A percentile compares a stretch with the other conserved stretches of the same genome.
These are phyloP conservation scores for Stichopus horrens DNA, from an alignment of 53 echinoderm and acorn worm genomes.

Conservation along the genomic window DNA sequence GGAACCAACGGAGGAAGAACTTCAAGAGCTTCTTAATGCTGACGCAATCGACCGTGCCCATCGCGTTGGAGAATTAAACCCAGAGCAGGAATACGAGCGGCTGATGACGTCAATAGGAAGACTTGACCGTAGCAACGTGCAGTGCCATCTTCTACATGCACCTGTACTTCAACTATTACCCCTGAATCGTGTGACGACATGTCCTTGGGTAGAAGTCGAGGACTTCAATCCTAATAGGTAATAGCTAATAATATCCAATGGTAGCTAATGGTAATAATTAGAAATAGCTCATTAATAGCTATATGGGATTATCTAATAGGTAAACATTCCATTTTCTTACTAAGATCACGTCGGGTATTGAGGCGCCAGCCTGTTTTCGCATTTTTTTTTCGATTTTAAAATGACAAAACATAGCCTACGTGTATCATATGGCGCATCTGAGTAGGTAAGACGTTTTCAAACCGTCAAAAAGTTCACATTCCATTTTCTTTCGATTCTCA, in stretches of 20 bases:
- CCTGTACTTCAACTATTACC: neutral
- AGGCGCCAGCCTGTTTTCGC: neutral
- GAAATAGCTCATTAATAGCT: neutral
- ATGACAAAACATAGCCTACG: neutral
- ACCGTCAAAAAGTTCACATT: too few species aligned
- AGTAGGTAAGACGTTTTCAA: too few species aligned
- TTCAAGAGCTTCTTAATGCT: neutral
- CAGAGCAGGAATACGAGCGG: neutral
- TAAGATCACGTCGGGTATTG: too few species aligned
- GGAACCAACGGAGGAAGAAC: neutral
- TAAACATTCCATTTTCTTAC: neutral
- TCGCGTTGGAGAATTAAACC: neutral
- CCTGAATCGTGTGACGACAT: neutral
- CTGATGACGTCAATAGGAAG: neutral
- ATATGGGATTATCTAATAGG: neutral
- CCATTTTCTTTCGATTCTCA: too few species aligned
- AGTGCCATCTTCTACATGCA: neutral
- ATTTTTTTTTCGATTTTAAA: neutral
- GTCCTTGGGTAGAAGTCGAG: neutral
- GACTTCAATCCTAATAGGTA: constrained; percentile 6
- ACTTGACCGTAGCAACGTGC: neutral
- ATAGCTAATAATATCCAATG: neutral
- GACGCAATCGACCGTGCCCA: neutral
- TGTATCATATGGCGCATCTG: too few species aligned
- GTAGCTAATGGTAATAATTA: neutral